Evolutionary conservation across 1,140 invertebrate genomes (phyloP).

Genomic region (Drosophila insularis): DNA sequence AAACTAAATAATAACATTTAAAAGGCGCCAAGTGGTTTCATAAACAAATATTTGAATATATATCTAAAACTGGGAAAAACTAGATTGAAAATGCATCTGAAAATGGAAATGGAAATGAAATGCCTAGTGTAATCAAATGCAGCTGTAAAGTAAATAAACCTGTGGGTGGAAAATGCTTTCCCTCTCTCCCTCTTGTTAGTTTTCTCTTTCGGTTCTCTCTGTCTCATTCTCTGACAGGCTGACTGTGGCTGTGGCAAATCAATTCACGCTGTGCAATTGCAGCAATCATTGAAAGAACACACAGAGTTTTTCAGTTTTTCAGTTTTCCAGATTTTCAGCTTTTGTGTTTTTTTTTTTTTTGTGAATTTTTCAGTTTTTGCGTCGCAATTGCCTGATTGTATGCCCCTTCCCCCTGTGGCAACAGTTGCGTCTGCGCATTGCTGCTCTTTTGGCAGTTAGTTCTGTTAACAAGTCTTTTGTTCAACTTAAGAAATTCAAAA

Average conservation of each 20-base stretch:
- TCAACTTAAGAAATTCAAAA: constrained; percentile 68
- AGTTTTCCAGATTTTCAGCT: neutral
- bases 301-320: constrained; percentile 1
- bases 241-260: constrained; percentile 61
- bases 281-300: constrained; percentile 30
- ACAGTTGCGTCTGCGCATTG: constrained; percentile 72
- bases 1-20: constrained; percentile 82
- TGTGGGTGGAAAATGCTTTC: constrained; percentile 33
- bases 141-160: constrained; percentile 59
- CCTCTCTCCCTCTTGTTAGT: neutral
- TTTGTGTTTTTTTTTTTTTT: neutral
- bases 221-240: constrained; percentile 1
- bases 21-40: constrained; percentile 81
- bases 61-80: constrained; percentile 22
- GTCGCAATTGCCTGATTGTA: constrained; percentile 30
- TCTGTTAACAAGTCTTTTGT: constrained; percentile 61
- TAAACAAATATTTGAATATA: constrained; percentile 79
- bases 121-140: constrained; percentile 45
- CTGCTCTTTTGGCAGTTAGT: constrained; percentile 64
- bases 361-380: constrained; percentile 1
- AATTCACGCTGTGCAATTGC: constrained; percentile 65
- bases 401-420: constrained; percentile 32
- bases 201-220: neutral
- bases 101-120: neutral
- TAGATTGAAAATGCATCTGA: constrained; percentile 14